Evolutionary conservation across 2,888 invertebrate species (phyloP), one percentile per base, ranked within the genome.

Genomic region (Oegoconia quadripuncta): DNA sequence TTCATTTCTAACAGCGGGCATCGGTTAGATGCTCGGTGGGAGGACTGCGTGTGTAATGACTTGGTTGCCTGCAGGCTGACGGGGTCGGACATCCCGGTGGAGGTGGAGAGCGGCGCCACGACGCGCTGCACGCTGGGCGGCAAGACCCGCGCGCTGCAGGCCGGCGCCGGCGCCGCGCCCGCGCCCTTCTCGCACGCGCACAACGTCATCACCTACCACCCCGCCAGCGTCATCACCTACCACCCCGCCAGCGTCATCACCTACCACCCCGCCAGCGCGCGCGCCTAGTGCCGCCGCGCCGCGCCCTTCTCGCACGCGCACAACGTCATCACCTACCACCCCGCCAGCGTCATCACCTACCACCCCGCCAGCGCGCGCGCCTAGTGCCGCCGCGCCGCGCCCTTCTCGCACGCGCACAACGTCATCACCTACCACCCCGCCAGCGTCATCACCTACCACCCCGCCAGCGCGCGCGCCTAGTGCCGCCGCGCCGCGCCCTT

Each of bases 71-170:
- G 0, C 73, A 96, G 95, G 73, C 70, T 92, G 39, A 90, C 91
- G 29, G 90, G 91, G 6, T 82, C 88, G 0, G 95, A 96, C 41
- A 73, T 97, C 15, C 79, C 90, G 14, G 94, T 95, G 9, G 93
- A 91, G 37, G 92, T 96, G 2, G 90, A 90, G 60, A 92, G 92
- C 14, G 91, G 91, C 25, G 92, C 91, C 44, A 92, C 91, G 2
- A 91, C 97, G 42, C 91, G 93, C 51, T 97, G 97, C 72, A 94
- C 93, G 64, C 88, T 98, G 48, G 97, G 96, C 33, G 94, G 94
- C 52, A 97, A 96, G 79, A 87, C 91, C 11, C 79, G 86, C 50
- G 82, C 87, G 42, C 66, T 88, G 42, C 87, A 86, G 60, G 69
- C 86, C 26, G 32, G 51, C 7, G 39, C 41, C 18, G 14, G 43